Evolutionary conservation across 92 coral and sea anemone species (phyloP).

Genomic region (Metridium senile): DNA sequence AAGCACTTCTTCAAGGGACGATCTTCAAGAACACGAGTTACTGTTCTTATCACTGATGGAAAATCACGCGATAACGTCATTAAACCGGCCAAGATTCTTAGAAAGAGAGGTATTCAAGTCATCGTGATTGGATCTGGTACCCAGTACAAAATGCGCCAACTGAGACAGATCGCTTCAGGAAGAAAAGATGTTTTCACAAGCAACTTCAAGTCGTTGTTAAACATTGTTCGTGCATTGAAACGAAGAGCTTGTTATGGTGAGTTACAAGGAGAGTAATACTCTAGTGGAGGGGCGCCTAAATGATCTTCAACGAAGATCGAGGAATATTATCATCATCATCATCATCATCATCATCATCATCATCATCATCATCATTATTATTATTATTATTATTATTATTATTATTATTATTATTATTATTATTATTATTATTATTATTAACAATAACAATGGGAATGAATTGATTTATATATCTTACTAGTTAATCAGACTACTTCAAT

Average conservation of each 20-base stretch:
- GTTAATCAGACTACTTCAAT: no score
- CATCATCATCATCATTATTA: no score
- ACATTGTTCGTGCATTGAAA: conserved; percentile 49
- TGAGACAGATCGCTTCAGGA: conserved; percentile 66
- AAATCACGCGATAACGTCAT: conserved; percentile 47
- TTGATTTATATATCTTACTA: no score
- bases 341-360: no score
- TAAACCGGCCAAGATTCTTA: conserved; percentile 36
- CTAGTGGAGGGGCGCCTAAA: no score
- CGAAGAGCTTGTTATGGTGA: conserved; percentile 68
- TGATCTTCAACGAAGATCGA: no score
- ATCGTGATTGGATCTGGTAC: conserved; percentile 55
- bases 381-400: no score
- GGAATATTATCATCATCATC: background rate
- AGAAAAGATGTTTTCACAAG: conserved; percentile 49
- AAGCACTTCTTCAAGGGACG: conserved; percentile 46
- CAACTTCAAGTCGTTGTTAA: conserved; percentile 49
- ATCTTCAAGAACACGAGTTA: conserved; percentile 51
- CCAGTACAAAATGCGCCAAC: conserved; percentile 34
- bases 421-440: no score
- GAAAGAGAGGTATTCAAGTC: conserved; percentile 41
- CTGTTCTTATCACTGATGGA: conserved; percentile 61
- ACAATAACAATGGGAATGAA: no score
- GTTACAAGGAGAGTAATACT: background rate
- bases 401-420: no score